These are phyloP conservation scores for Sternarchorhynchus goeldii DNA, from an alignment of 2,797 vertebrate genomes.

Conservation along the genomic window DNA sequence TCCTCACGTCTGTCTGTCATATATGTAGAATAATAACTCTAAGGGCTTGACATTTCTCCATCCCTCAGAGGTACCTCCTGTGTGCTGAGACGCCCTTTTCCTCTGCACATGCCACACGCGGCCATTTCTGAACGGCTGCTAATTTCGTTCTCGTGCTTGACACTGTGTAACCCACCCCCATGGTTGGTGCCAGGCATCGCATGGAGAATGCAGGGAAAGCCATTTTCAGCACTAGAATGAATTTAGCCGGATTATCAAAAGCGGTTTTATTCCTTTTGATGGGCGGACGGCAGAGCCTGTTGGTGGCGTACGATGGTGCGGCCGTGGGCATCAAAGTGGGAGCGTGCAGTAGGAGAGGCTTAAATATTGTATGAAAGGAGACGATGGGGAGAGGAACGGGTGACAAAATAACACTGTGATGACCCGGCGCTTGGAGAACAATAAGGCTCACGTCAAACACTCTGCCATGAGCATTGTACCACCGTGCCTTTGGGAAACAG, in stretches of 20 bases:
- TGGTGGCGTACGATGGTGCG: constrained; percentile 58
- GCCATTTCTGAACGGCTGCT: constrained; percentile 13
- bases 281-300: constrained; percentile 60
- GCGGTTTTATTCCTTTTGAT: constrained; percentile 62
- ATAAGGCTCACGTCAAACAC: not conserved
- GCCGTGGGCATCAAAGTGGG: constrained; percentile 67
- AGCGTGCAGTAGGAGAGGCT: constrained; percentile 57
- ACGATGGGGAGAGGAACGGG: constrained; percentile 50
- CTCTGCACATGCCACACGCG: not conserved
- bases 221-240: constrained; percentile 18
- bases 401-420: constrained; percentile 28
- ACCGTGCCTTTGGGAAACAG: constrained; percentile 18
- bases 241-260: constrained; percentile 43
- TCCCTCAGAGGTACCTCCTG: constrained; percentile 37
- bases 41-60: constrained; percentile 67
- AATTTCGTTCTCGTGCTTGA: not conserved
- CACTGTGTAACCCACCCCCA: not conserved
- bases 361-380: constrained; percentile 71
- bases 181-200: too few species aligned
- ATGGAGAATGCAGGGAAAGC: not conserved
- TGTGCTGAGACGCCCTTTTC: constrained; percentile 58
- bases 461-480: not conserved
- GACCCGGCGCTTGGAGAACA: not conserved
- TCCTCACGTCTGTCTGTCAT: constrained; percentile 63
- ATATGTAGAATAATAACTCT: constrained; percentile 62